A percentile compares a stretch with the other conserved stretches of the same genome.
Conservation (phyloP, 2,888 invertebrate genomes). For the Sesamia inferens region DNA sequence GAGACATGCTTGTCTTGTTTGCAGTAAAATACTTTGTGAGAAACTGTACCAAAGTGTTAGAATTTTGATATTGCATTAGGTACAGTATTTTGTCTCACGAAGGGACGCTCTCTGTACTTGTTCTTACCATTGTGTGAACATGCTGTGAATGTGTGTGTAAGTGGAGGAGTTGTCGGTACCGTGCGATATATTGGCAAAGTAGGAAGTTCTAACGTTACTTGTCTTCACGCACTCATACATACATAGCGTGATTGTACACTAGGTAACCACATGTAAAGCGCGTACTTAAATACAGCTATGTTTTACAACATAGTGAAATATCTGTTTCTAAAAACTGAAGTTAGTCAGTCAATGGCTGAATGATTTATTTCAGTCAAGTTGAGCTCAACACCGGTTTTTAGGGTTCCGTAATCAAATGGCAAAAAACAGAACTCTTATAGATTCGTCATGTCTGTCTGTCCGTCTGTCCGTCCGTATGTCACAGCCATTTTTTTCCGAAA, state of each 20-base stretch:
- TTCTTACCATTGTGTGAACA: background rate
- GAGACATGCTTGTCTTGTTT: conserved; percentile 11
- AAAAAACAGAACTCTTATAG: too few species aligned
- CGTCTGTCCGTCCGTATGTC: too few species aligned
- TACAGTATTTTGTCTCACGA: background rate
- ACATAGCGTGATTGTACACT: background rate
- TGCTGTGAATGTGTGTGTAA: background rate
- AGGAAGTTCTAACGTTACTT: background rate
- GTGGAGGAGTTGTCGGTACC: background rate
- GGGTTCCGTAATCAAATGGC: too few species aligned
- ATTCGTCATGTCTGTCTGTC: too few species aligned
- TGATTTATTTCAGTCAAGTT: too few species aligned
- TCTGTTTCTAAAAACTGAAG: background rate
- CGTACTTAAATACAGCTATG: background rate
- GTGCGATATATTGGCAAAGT: background rate
- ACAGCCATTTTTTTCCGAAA: too few species aligned
- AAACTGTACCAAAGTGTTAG: background rate
- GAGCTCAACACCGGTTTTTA: too few species aligned
- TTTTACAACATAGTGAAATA: background rate
- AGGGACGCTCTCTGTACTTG: background rate
- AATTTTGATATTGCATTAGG: background rate
- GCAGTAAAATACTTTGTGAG: conserved; percentile 36
- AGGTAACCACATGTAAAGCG: background rate
- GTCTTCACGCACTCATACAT: background rate
- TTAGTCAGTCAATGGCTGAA: too few species aligned